phyloP scores from a whole-genome alignment of 2,113 vertebrate genomes.

The Brachirus orientalis region DNA sequence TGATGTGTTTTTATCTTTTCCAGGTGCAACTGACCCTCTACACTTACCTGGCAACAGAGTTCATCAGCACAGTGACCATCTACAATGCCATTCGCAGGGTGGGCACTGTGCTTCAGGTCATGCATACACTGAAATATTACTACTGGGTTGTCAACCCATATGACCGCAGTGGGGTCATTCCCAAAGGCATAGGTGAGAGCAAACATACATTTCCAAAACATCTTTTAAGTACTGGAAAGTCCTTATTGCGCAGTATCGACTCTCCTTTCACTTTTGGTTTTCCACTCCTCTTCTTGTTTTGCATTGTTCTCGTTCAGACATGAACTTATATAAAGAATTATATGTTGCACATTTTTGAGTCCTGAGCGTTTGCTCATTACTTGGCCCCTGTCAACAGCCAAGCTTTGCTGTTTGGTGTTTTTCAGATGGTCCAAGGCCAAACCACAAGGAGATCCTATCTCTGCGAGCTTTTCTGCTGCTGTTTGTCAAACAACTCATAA shows the following conservation, averaged over 20 bases:
- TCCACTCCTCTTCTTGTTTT: background rate
- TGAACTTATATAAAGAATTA: too few relatives aligned
- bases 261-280: too few relatives aligned
- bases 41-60: conserved; percentile 96
- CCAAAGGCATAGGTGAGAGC: conserved; percentile 90
- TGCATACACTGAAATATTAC: conserved; percentile 96
- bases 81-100: conserved; percentile 94
- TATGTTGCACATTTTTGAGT: background rate
- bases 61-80: conserved; percentile 95
- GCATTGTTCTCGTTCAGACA: background rate
- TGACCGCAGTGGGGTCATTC: conserved; percentile 92
- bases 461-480: conserved; percentile 92
- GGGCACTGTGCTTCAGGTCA: conserved; percentile 94
- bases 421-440: conserved; percentile 93
- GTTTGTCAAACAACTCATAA: conserved; percentile 96
- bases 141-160: conserved; percentile 97
- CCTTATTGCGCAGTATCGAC: too few relatives aligned
- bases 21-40: conserved; percentile 94
- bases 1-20: conserved; percentile 19
- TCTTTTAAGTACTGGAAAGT: too few relatives aligned
- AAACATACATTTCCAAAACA: background rate
- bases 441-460: conserved; percentile 90
- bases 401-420: conserved; percentile 10
- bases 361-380: background rate
- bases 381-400: conserved; percentile 3